phyloP scores from a whole-genome alignment of 92 coral and sea anemone genomes.

The Zoanthus gigantus region DNA sequence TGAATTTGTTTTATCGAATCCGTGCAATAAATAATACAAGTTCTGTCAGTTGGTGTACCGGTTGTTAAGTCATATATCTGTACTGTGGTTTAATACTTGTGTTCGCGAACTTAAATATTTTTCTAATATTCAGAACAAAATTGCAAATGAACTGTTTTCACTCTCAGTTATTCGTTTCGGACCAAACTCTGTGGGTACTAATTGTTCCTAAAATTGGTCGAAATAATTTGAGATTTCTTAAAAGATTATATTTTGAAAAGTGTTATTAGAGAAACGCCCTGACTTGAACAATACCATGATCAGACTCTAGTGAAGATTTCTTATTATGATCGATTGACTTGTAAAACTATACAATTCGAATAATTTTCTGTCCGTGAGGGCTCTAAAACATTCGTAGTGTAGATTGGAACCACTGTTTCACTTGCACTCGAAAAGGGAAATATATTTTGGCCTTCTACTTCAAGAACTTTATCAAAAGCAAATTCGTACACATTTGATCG shows the following conservation, averaged over 20 bases:
- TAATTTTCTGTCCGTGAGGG: not conserved
- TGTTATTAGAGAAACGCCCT: constrained; percentile 50
- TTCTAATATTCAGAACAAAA: not conserved
- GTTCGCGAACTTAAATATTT: constrained; percentile 14
- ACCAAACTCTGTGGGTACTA: not conserved
- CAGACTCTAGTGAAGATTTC: not conserved
- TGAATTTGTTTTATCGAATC: constrained; percentile 2
- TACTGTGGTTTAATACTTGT: not conserved
- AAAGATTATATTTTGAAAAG: constrained; percentile 34
- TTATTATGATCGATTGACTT: not conserved
- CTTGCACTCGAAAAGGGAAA: constrained; percentile 17
- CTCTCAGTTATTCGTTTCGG: not conserved
- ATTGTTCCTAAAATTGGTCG: not conserved
- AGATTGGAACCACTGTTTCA: not conserved
- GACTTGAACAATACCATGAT: constrained; percentile 28
- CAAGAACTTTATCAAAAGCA: constrained; percentile 6
- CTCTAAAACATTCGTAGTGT: not conserved
- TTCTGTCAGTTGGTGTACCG: constrained; percentile 8
- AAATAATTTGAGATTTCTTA: constrained; percentile 17
- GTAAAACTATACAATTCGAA: not conserved
- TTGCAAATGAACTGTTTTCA: constrained; percentile 6
- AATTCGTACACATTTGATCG: constrained; percentile 29
- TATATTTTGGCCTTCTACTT: not conserved
- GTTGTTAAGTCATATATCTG: constrained; percentile 6
- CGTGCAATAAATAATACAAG: constrained; percentile 9